Conservation (phyloP, 2,113 vertebrate genomes). For the Buteo buteo region DNA sequence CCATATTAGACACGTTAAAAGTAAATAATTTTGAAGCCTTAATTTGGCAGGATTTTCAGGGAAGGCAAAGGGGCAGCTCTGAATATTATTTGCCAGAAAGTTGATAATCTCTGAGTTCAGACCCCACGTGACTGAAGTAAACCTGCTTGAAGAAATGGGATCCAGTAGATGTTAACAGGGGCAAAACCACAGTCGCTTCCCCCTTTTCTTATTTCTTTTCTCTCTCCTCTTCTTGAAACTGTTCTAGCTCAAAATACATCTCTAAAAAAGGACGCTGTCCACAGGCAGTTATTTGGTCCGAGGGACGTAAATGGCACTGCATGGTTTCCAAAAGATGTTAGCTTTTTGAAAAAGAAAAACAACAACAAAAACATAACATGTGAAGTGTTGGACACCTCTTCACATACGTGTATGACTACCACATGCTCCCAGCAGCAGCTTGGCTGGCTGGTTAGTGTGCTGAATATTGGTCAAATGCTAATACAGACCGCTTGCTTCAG, state of each 20-base stretch:
- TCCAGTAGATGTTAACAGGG: background rate
- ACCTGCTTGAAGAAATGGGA: background rate
- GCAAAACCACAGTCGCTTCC: background rate
- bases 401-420: fast-evolving
- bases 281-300: background rate
- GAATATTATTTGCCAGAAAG: background rate
- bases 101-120: background rate
- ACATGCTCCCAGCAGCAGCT: background rate
- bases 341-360: background rate
- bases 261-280: background rate
- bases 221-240: background rate
- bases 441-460: background rate
- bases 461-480: background rate
- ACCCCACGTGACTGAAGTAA: background rate
- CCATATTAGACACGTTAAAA: background rate
- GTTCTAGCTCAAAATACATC: background rate
- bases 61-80: background rate
- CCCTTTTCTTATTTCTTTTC: background rate
- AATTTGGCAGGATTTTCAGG: background rate
- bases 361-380: background rate
- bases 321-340: background rate
- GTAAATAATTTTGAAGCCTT: background rate
- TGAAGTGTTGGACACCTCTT: background rate
- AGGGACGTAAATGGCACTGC: background rate
- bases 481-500: background rate